Conservation (phyloP, 1,140 invertebrate species). For the Achatina immaculata region DNA sequence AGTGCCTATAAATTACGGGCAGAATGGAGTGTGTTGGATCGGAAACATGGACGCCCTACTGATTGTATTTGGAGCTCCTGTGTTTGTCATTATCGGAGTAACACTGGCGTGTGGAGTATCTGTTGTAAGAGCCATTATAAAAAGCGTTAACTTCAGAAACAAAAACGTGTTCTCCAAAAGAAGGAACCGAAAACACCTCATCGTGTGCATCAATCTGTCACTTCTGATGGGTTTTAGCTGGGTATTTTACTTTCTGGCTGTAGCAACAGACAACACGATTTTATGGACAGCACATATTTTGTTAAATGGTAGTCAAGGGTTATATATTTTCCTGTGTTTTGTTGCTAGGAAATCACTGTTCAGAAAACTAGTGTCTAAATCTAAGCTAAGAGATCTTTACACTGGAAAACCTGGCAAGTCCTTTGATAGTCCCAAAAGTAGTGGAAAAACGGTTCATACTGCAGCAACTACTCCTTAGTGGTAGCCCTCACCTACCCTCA, state of each 20-base stretch:
- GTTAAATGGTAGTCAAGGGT: conserved; percentile 48
- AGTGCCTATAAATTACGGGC: neutral
- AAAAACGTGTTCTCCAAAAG: conserved; percentile 44
- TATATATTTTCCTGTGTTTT: conserved; percentile 50
- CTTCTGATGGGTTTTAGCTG: conserved; percentile 63
- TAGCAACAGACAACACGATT: conserved; percentile 29
- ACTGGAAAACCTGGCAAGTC: neutral
- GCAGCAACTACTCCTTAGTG: neutral
- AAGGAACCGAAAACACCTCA: conserved; percentile 57
- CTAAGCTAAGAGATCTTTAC: neutral
- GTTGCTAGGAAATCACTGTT: conserved; percentile 24
- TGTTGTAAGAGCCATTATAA: conserved; percentile 70
- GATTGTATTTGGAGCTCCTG: conserved; percentile 56
- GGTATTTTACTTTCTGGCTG: conserved; percentile 58
- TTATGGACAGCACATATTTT: conserved; percentile 49
- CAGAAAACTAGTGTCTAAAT: neutral
- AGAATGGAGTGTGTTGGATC: conserved; percentile 68
- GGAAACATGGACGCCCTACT: conserved; percentile 45
- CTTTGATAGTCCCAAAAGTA: neutral
- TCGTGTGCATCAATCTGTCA: conserved; percentile 73
- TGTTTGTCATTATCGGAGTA: conserved; percentile 51
- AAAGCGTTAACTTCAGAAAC: conserved; percentile 35
- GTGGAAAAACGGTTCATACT: neutral
- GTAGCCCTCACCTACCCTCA: neutral
- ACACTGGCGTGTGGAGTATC: conserved; percentile 55